Conservation (phyloP, 2,888 invertebrate genomes). For the Hanleya hanleyi region DNA sequence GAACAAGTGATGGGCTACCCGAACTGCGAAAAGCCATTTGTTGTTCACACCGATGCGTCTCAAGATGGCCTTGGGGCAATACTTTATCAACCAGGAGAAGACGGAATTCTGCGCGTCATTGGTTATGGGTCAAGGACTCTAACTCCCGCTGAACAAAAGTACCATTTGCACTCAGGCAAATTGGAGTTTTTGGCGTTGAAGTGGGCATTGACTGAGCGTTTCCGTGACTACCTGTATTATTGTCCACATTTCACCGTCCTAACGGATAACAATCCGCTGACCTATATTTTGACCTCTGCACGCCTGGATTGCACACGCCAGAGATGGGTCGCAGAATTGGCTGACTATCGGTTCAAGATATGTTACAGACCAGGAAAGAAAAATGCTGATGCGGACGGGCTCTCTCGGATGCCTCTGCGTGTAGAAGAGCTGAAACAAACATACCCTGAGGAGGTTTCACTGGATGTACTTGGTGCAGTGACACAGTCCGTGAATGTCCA, state of each 20-base stretch:
- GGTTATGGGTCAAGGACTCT: slow-evolving; percentile 34
- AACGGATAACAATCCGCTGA: slow-evolving; percentile 4
- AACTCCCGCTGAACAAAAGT: slow-evolving; percentile 29
- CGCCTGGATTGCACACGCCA: slow-evolving; percentile 10
- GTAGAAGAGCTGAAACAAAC: neutral
- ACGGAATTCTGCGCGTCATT: slow-evolving; percentile 24
- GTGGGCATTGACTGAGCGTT: slow-evolving; percentile 8
- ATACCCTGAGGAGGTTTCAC: neutral
- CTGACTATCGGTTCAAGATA: neutral
- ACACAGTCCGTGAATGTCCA: neutral
- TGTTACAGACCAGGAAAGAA: neutral
- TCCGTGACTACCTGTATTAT: slow-evolving; percentile 10
- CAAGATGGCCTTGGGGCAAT: slow-evolving; percentile 58
- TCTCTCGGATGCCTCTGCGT: neutral
- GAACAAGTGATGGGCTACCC: slow-evolving; percentile 13
- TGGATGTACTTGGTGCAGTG: neutral
- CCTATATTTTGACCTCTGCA: slow-evolving; percentile 10
- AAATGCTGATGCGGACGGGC: slow-evolving; percentile 6
- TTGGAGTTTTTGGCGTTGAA: slow-evolving; percentile 8
- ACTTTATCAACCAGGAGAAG: slow-evolving; percentile 15
- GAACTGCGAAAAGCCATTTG: neutral
- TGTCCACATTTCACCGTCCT: neutral
- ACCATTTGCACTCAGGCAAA: slow-evolving; percentile 10
- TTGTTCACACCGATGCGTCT: slow-evolving; percentile 61
- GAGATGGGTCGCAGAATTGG: neutral